Percentiles rank a stretch among this genome's conserved stretches.
Evolutionary conservation across 2,797 vertebrate genomes (phyloP).

Genomic region (Sus cebifrons): DNA sequence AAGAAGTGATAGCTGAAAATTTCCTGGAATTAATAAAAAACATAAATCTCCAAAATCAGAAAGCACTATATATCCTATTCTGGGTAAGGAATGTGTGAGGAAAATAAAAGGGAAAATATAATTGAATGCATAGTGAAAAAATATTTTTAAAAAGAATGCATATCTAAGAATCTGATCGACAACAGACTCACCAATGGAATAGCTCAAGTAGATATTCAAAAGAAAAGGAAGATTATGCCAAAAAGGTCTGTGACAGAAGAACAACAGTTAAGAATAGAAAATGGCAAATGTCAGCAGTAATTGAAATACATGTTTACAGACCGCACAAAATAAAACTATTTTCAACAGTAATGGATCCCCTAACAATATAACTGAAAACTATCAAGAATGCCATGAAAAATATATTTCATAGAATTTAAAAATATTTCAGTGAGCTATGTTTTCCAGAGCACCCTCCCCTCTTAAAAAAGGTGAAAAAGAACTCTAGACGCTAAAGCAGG

Average conservation of each 20-base stretch:
- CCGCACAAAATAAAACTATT: constrained; percentile 18
- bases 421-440: not conserved
- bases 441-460: not conserved
- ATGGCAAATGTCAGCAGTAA: constrained; percentile 8
- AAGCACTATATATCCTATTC: not conserved
- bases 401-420: not conserved
- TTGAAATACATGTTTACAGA: constrained; percentile 23
- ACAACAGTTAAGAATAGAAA: not conserved
- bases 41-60: not conserved
- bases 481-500: not conserved
- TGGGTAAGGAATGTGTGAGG: not conserved
- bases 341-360: not conserved
- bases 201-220: not conserved
- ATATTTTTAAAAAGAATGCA: not conserved
- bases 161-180: not conserved
- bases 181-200: not conserved
- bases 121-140: not conserved
- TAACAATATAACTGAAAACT: not conserved
- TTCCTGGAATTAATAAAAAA: not conserved
- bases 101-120: not conserved
- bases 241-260: not conserved
- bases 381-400: not conserved
- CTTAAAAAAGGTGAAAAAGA: not conserved
- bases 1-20: not conserved
- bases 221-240: not conserved